These are phyloP conservation scores for Corythoichthys haematopterus DNA, from an alignment of 2,113 vertebrate genomes.

Conservation along the genomic window DNA sequence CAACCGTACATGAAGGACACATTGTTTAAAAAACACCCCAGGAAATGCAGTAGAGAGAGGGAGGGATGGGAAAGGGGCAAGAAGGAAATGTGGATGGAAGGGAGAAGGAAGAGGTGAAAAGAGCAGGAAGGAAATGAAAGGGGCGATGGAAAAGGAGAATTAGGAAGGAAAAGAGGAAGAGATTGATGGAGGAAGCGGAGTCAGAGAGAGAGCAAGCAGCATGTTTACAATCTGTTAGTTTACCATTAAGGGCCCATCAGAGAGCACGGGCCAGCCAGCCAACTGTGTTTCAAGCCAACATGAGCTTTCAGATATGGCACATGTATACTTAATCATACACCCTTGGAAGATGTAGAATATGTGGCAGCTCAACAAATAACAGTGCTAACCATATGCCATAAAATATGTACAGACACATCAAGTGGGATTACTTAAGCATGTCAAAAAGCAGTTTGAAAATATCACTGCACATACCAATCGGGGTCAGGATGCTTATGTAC, in stretches of 20 bases:
- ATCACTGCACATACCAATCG: too few relatives aligned
- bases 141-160: conserved; percentile 13
- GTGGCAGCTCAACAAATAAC: conserved; percentile 6
- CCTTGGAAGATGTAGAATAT: conserved; percentile 1
- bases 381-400: conserved; percentile 9
- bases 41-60: conserved; percentile 70
- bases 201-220: conserved; percentile 77
- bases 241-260: conserved; percentile 97
- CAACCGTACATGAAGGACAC: conserved; percentile 99
- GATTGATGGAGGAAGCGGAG: conserved; percentile 6
- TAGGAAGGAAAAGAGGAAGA: conserved; percentile 65
- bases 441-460: background rate
- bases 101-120: conserved; percentile 10
- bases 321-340: conserved; percentile 20
- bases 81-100: conserved; percentile 57
- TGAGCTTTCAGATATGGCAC: conserved; percentile 29
- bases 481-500: too few relatives aligned
- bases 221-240: conserved; percentile 99
- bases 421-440: conserved; percentile 6
- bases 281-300: conserved; percentile 58
- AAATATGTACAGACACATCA: conserved; percentile 10
- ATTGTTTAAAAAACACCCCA: conserved; percentile 98
- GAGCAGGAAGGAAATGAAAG: conserved; percentile 48
- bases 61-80: conserved; percentile 28
- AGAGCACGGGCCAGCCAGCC: conserved; percentile 77